Evolutionary conservation across 2,888 invertebrate genomes (phyloP).

Genomic region (Tridacna gigas): DNA sequence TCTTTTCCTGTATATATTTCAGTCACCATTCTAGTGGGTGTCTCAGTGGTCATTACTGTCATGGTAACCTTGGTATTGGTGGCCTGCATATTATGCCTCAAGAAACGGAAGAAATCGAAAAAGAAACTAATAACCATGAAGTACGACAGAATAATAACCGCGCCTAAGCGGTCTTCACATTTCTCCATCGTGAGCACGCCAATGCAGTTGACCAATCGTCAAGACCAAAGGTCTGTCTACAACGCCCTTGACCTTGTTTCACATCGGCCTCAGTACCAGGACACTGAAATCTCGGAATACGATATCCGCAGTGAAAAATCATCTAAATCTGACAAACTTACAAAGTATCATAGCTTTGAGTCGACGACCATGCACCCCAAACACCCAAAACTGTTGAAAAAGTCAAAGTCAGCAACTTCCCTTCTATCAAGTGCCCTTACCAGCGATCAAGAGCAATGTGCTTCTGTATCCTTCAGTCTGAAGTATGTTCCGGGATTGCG

Average conservation of each 20-base stretch:
- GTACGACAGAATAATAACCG: constrained; percentile 52
- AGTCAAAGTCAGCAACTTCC: constrained; percentile 42
- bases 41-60: constrained; percentile 16
- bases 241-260: constrained; percentile 42
- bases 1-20: constrained; percentile 9
- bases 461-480: constrained; percentile 48
- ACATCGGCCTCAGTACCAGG: constrained; percentile 35
- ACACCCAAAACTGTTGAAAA: constrained; percentile 39
- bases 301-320: constrained; percentile 7
- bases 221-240: constrained; percentile 16
- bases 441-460: constrained; percentile 34
- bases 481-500: constrained; percentile 54
- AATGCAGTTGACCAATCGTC: constrained; percentile 40
- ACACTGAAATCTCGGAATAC: constrained; percentile 27
- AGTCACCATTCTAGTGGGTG: constrained; percentile 31
- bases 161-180: constrained; percentile 36
- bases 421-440: constrained; percentile 4
- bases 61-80: constrained; percentile 26
- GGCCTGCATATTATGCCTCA: constrained; percentile 16
- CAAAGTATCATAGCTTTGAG: constrained; percentile 49
- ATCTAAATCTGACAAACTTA: constrained; percentile 23
- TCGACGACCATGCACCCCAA: not conserved
- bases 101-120: constrained; percentile 27
- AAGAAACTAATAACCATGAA: constrained; percentile 31
- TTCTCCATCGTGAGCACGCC: constrained; percentile 39